These are phyloP conservation scores for Nipponia nippon DNA, from an alignment of 2,113 vertebrate species.

Conservation along the genomic window DNA sequence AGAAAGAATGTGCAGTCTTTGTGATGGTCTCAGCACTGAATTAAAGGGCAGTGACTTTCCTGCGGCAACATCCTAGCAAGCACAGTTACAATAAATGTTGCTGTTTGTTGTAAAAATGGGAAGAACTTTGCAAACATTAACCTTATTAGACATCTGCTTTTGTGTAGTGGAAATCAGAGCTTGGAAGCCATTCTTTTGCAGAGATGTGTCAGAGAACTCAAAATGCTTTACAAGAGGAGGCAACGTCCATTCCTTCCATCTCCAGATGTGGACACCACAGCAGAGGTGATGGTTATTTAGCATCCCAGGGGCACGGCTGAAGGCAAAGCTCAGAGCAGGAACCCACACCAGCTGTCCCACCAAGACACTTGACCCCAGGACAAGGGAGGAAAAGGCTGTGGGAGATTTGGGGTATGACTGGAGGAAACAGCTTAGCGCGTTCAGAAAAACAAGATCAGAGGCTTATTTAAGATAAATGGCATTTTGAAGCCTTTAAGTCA, in stretches of 20 bases:
- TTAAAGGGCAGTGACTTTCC: background rate
- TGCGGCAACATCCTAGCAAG: background rate
- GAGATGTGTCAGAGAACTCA: background rate
- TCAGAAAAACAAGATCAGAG: background rate
- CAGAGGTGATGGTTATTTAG: background rate
- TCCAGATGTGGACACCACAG: background rate
- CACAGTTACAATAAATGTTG: background rate
- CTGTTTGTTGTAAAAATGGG: background rate
- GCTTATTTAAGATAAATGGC: background rate
- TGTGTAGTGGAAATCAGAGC: background rate
- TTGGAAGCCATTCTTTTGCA: background rate
- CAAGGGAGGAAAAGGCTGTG: background rate
- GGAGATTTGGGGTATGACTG: background rate
- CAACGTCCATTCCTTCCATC: background rate
- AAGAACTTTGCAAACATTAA: background rate
- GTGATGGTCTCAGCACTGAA: background rate
- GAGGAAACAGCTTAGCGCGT: background rate
- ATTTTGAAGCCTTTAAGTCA: background rate
- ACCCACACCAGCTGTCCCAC: background rate
- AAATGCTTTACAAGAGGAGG: background rate
- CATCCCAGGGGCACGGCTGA: background rate
- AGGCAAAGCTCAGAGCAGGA: background rate
- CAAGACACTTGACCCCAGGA: background rate
- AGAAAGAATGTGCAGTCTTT: background rate
- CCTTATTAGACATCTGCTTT: background rate